Evolutionary conservation across 2,888 invertebrate species (phyloP).

Genomic region (Meta bourneti): DNA sequence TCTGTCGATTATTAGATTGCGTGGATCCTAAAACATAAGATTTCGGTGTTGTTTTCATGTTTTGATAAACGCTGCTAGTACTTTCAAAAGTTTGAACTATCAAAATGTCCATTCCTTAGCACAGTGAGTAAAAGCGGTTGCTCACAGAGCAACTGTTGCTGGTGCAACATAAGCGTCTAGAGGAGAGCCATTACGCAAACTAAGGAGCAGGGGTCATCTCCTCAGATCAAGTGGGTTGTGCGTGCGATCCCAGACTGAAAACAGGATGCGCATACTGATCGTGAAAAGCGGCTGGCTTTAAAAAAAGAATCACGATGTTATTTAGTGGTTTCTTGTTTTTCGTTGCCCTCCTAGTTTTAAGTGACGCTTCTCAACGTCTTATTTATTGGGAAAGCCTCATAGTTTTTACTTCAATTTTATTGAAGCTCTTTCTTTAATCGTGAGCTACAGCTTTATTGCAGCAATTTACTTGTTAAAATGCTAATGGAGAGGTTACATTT

Average conservation of each 20-base stretch:
- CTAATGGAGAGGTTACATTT: background rate
- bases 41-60: background rate
- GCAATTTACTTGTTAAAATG: conserved; percentile 39
- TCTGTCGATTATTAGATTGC: background rate
- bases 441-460: conserved; percentile 5
- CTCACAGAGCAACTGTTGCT: background rate
- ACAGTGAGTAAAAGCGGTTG: background rate
- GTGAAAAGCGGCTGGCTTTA: background rate
- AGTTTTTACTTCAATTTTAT: background rate
- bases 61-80: background rate
- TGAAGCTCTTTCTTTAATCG: background rate
- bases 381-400: conserved; percentile 28
- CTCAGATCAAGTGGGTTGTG: conserved; percentile 8
- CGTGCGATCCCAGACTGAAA: conserved; percentile 11
- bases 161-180: background rate
- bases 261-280: conserved; percentile 20
- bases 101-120: background rate
- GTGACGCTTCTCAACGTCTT: conserved; percentile 10
- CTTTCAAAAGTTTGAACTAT: background rate
- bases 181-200: background rate
- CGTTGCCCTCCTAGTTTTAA: background rate
- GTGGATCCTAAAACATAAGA: too few relatives aligned
- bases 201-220: background rate
- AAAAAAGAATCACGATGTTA: conserved; percentile 17
- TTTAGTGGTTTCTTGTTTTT: background rate